phyloP scores from a whole-genome alignment of 2,113 vertebrate genomes.

The Potamarius usumacintae region DNA sequence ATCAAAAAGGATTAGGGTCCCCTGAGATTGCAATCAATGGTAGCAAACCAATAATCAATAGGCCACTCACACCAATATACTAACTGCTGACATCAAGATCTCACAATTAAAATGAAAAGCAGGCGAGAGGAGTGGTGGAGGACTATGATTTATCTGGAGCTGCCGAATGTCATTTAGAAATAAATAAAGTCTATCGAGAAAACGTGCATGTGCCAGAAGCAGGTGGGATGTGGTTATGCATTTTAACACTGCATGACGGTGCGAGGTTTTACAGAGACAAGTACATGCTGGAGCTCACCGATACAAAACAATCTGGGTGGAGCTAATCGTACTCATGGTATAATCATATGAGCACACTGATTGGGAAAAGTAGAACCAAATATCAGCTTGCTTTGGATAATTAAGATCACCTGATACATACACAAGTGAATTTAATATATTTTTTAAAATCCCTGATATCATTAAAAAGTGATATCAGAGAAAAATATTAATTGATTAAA shows the following conservation, averaged over 20 bases:
- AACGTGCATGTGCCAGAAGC: conserved; percentile 66
- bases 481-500: neutral
- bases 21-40: conserved; percentile 74
- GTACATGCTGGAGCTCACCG: conserved; percentile 50
- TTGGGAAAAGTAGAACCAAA: neutral
- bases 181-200: conserved; percentile 75
- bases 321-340: conserved; percentile 60
- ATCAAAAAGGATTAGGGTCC: conserved; percentile 81
- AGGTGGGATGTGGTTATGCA: conserved; percentile 67
- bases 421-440: neutral
- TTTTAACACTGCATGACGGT: conserved; percentile 64
- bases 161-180: conserved; percentile 75
- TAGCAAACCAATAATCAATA: conserved; percentile 84
- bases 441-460: neutral
- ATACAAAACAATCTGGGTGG: conserved; percentile 59
- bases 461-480: neutral
- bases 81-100: conserved; percentile 81
- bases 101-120: conserved; percentile 80
- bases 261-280: conserved; percentile 59
- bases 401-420: neutral
- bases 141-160: conserved; percentile 76
- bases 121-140: conserved; percentile 66
- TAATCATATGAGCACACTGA: neutral
- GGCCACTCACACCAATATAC: conserved; percentile 85
- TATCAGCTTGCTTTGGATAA: neutral